Percentiles rank a stretch among this genome's conserved stretches.
phyloP scores from a whole-genome alignment of 1,140 invertebrate genomes.

The Camponotus pennsylvanicus region DNA sequence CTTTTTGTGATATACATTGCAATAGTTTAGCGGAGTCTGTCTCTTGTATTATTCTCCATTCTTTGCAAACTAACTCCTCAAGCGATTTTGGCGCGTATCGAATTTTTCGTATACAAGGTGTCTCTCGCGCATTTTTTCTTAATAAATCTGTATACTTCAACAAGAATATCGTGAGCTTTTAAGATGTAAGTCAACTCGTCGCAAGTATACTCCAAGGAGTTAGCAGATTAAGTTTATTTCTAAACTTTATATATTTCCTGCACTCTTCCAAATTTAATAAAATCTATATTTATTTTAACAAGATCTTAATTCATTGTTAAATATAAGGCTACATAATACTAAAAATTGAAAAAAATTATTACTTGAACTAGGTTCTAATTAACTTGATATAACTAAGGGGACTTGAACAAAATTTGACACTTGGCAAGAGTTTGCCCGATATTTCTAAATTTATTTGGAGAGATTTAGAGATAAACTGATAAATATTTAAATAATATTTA shows the following conservation, averaged over 20 bases:
- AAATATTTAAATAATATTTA: too few species aligned
- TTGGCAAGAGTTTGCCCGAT: too few species aligned
- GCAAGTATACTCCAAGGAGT: neutral
- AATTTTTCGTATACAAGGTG: neutral
- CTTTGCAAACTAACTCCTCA: constrained; percentile 47
- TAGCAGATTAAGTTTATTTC: neutral
- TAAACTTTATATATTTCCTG: neutral
- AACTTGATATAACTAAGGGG: too few species aligned
- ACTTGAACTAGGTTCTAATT: too few species aligned
- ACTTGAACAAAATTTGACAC: too few species aligned
- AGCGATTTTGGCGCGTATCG: neutral
- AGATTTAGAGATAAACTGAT: too few species aligned
- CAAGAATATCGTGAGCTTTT: neutral
- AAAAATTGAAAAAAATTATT: too few species aligned
- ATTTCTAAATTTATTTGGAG: too few species aligned
- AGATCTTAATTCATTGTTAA: too few species aligned
- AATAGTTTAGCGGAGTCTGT: constrained; percentile 85
- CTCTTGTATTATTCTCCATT: constrained; percentile 79
- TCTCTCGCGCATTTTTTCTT: neutral
- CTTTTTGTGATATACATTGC: constrained; percentile 86
- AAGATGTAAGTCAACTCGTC: neutral
- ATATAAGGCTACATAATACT: too few species aligned
- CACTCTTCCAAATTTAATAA: constrained; percentile 12
- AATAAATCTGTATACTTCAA: neutral
- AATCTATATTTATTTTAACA: too few species aligned